Evolutionary conservation across 2,888 invertebrate genomes (phyloP).

Genomic region (Bunonema sp.): DNA sequence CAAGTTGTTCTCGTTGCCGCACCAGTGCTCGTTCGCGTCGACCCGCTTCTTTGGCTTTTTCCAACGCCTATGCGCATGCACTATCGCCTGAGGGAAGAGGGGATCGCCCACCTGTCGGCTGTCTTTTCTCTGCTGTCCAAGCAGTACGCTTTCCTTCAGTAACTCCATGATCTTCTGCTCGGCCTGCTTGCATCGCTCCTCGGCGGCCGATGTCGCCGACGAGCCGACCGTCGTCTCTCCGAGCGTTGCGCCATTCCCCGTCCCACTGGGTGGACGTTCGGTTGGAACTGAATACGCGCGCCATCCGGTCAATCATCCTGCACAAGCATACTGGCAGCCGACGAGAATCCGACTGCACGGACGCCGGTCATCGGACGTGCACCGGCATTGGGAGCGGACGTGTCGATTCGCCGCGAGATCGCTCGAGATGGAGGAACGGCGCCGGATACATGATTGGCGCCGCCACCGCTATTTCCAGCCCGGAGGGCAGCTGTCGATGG

Average conservation of each 20-base stretch:
- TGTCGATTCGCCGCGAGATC: background rate
- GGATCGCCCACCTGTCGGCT: too few species aligned
- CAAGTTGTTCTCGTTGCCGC: conserved; percentile 71
- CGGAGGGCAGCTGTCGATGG: too few species aligned
- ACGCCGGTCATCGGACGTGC: conserved; percentile 85
- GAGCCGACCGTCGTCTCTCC: conserved; percentile 3
- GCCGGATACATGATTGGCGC: background rate
- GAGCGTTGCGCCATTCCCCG: too few species aligned
- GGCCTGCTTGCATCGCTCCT: conserved; percentile 73
- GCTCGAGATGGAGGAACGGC: too few species aligned
- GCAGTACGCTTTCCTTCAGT: conserved; percentile 74
- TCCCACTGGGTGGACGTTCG: too few species aligned
- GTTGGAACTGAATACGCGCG: conserved; percentile 10
- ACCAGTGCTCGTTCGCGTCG: conserved; percentile 75
- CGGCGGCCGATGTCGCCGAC: conserved; percentile 50
- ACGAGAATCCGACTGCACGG: conserved; percentile 83
- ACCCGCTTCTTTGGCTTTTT: conserved; percentile 89
- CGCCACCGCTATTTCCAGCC: background rate
- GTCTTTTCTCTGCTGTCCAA: too few species aligned
- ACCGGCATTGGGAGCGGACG: background rate
- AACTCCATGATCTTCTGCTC: conserved; percentile 74
- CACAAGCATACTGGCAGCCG: conserved; percentile 51
- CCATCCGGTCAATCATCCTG: background rate
- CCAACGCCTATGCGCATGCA: conserved; percentile 54
- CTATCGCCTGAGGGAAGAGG: conserved; percentile 7